Evolutionary conservation across 2,888 invertebrate genomes (phyloP).

Genomic region (Mantis religiosa): DNA sequence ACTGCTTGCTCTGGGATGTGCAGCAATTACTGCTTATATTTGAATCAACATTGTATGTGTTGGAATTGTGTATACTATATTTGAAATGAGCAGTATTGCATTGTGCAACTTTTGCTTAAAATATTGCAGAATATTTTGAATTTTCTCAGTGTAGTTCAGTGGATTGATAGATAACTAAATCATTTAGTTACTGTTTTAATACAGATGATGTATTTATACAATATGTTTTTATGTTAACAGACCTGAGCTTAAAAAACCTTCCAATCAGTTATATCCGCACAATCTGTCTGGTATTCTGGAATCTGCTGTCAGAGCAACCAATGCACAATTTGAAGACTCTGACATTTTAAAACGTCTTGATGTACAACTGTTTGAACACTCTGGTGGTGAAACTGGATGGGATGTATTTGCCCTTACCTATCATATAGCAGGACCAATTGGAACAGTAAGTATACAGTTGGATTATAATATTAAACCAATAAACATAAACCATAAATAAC

Average conservation of each 20-base stretch:
- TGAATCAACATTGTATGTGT: too few species aligned
- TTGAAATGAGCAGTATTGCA: too few species aligned
- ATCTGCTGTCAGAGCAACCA: slow-evolving; percentile 83
- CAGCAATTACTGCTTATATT: too few species aligned
- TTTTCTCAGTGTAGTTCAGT: neutral
- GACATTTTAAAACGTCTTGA: slow-evolving; percentile 86
- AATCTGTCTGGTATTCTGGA: slow-evolving; percentile 82
- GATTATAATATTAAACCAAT: too few species aligned
- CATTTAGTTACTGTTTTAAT: too few species aligned
- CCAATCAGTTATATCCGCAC: slow-evolving; percentile 79
- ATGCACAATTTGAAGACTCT: slow-evolving; percentile 88
- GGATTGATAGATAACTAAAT: neutral
- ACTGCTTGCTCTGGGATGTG: too few species aligned
- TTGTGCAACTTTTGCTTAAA: too few species aligned
- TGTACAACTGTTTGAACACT: slow-evolving; percentile 64
- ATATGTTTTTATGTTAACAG: slow-evolving; percentile 48
- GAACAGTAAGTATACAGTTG: slow-evolving; percentile 57
- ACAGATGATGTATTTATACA: too few species aligned
- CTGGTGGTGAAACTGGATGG: slow-evolving; percentile 78
- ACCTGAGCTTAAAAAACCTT: slow-evolving; percentile 83
- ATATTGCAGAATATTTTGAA: too few species aligned
- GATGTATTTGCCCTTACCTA: slow-evolving; percentile 86
- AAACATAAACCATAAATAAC: too few species aligned
- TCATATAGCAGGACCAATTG: slow-evolving; percentile 82
- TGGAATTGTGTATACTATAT: too few species aligned